A percentile compares a stretch with the other conserved stretches of the same genome.
phyloP scores from a whole-genome alignment of 2,797 vertebrate species.

The Scyliorhinus canicula region DNA sequence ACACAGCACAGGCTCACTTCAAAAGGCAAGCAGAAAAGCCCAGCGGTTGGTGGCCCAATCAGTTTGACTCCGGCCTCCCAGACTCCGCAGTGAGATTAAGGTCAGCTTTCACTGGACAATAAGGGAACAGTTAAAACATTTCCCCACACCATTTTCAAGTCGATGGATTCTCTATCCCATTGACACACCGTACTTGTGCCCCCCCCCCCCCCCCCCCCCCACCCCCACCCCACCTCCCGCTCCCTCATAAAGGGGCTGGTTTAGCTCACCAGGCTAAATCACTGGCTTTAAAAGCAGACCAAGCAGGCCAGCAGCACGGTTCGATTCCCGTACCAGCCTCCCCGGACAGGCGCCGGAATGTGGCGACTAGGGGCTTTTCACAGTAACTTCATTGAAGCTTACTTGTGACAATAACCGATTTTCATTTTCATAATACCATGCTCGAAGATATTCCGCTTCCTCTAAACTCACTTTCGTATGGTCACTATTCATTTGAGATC shows the following conservation, averaged over 20 bases:
- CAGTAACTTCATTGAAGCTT: no score
- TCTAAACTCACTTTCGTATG: not conserved
- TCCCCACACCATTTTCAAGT: conserved; percentile 68
- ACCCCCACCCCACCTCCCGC: no score
- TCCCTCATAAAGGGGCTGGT: no score
- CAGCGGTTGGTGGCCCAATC: conserved; percentile 46
- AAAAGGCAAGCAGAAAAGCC: conserved; percentile 44
- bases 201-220: not conserved
- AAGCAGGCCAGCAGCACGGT: no score
- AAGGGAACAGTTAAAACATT: conserved; percentile 71
- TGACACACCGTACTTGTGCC: not conserved
- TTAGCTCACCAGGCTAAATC: no score
- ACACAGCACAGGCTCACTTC: not conserved
- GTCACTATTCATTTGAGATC: not conserved
- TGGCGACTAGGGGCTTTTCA: no score
- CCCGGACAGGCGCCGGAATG: no score
- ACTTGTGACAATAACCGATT: no score
- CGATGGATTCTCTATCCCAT: conserved; percentile 49
- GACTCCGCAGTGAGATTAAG: conserved; percentile 73
- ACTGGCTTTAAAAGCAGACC: no score
- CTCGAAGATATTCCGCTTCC: not conserved
- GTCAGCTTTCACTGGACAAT: conserved; percentile 83
- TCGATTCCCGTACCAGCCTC: no score
- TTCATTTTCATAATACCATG: no score
- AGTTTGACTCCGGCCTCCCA: conserved; percentile 54